phyloP scores from a whole-genome alignment of 2,888 invertebrate species.

The Meta bourneti region DNA sequence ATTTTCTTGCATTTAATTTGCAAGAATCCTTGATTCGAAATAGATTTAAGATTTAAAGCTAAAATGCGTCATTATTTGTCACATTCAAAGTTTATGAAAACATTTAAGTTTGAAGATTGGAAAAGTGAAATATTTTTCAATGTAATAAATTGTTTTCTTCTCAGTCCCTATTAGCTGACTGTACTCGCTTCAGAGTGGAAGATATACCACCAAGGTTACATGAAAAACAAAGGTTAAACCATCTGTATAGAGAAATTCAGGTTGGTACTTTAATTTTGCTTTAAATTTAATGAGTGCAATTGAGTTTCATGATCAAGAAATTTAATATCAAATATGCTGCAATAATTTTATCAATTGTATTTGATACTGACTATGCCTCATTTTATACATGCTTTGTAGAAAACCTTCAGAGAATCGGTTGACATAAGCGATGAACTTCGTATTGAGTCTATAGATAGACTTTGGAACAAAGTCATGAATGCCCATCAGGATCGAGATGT shows the following conservation, averaged over 20 bases:
- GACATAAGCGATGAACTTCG: conserved; percentile 78
- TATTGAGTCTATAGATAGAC: conserved; percentile 86
- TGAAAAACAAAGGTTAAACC: conserved; percentile 92
- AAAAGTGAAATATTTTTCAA: neutral
- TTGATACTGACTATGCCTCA: neutral
- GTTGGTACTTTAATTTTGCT: conserved; percentile 24
- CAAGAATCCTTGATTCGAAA: too few species aligned
- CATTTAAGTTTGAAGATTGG: neutral
- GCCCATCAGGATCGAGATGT: conserved; percentile 95
- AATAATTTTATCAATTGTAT: neutral
- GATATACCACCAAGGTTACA: conserved; percentile 94
- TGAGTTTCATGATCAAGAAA: neutral
- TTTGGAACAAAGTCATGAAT: conserved; percentile 92
- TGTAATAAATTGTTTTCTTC: conserved; percentile 13
- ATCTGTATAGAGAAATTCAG: conserved; percentile 86
- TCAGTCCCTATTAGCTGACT: conserved; percentile 88
- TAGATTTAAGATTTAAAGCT: neutral
- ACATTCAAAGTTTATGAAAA: neutral
- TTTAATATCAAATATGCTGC: too few species aligned
- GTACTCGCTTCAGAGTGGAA: conserved; percentile 94
- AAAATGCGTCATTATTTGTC: neutral
- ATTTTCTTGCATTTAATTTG: too few species aligned
- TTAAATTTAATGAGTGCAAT: too few species aligned
- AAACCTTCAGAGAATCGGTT: conserved; percentile 89
- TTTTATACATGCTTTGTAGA: conserved; percentile 82